These are phyloP conservation scores for Oscheius sp. DNA, from an alignment of 2,888 invertebrate genomes.

Conservation along the genomic window DNA sequence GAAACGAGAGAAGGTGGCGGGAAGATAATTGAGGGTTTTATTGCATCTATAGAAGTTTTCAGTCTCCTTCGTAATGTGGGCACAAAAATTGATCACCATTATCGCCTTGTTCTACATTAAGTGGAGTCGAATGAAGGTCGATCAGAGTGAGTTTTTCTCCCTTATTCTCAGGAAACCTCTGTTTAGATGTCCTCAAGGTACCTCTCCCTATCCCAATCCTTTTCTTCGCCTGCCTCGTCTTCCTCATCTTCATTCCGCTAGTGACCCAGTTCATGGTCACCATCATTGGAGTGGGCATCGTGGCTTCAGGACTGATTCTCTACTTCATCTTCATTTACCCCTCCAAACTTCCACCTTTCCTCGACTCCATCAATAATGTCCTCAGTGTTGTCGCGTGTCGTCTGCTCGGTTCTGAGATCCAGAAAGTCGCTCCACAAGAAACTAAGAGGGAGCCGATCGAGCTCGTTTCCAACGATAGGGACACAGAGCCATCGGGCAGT, in stretches of 20 bases:
- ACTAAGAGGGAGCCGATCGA: too few relatives aligned
- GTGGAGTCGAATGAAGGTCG: conserved; percentile 50
- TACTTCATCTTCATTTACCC: conserved; percentile 8
- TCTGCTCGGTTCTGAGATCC: background rate
- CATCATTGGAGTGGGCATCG: conserved; percentile 4
- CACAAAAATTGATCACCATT: conserved; percentile 55
- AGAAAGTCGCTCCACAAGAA: too few relatives aligned
- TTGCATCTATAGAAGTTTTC: too few relatives aligned
- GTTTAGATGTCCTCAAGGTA: conserved; percentile 65
- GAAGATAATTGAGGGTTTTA: too few relatives aligned
- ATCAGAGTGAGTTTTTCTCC: conserved; percentile 19
- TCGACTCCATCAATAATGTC: conserved; percentile 1
- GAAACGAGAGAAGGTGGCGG: background rate
- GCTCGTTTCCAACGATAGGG: too few relatives aligned
- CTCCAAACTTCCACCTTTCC: background rate
- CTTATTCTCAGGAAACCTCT: background rate
- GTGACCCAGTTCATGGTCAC: conserved; percentile 36
- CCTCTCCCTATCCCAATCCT: conserved; percentile 57
- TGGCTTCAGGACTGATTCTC: conserved; percentile 1
- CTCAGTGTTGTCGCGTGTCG: conserved; percentile 5
- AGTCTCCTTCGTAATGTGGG: conserved; percentile 60
- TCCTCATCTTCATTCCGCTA: conserved; percentile 68
- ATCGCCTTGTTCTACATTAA: conserved; percentile 58
- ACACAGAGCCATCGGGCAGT: too few relatives aligned
- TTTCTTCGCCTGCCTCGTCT: conserved; percentile 62